Evolutionary conservation across 2,888 invertebrate species (phyloP).

Genomic region (Melanostoma mellinum): DNA sequence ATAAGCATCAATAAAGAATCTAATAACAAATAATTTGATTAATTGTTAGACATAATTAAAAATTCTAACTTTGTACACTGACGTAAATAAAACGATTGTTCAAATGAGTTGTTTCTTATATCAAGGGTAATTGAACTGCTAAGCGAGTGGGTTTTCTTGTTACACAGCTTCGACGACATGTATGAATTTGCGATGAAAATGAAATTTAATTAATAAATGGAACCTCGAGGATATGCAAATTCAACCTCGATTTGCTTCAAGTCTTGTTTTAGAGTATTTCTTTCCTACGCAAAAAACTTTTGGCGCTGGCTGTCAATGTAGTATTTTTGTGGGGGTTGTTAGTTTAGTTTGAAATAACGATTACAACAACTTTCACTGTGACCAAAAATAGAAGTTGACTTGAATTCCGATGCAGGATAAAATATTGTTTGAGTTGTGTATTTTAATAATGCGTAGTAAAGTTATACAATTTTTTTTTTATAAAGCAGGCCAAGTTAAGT

Average conservation of each 20-base stretch:
- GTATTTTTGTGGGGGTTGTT: constrained; percentile 35
- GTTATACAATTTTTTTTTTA: not conserved
- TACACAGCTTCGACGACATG: constrained; percentile 27
- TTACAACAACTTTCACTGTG: constrained; percentile 60
- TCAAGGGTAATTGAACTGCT: constrained; percentile 57
- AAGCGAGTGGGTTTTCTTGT: constrained; percentile 47
- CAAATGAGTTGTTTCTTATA: not conserved
- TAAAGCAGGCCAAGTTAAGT: no score
- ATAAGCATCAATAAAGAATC: constrained; percentile 23
- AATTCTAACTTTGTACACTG: not conserved
- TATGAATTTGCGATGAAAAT: constrained; percentile 25
- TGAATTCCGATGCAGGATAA: constrained; percentile 1
- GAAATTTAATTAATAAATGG: constrained; percentile 2
- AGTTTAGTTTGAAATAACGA: constrained; percentile 21
- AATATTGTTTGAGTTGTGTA: not conserved
- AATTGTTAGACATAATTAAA: constrained; percentile 12
- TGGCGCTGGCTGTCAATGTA: not conserved
- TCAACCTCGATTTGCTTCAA: constrained; percentile 34
- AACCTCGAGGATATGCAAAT: constrained; percentile 55
- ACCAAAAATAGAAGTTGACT: constrained; percentile 24
- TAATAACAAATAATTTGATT: constrained; percentile 29
- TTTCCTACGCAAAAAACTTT: constrained; percentile 50
- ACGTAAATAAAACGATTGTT: not conserved
- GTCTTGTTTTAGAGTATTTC: constrained; percentile 50
- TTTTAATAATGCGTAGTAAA: not conserved